phyloP scores from a whole-genome alignment of 2,888 invertebrate genomes.

The Drosophila diplacantha region DNA sequence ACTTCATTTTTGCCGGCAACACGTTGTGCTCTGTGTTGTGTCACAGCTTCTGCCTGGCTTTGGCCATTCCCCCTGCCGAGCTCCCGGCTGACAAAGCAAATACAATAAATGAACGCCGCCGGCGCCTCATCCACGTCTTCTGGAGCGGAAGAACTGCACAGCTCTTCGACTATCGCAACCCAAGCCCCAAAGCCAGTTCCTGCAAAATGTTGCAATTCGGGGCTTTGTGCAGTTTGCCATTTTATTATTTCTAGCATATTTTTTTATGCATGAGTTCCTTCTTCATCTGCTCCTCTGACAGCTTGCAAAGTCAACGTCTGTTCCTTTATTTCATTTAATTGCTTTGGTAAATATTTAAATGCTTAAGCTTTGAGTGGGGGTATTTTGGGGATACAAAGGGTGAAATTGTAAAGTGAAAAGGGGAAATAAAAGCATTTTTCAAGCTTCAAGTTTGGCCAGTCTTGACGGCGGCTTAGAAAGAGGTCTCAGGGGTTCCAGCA shows the following conservation, averaged over 20 bases:
- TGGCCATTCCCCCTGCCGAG: constrained; percentile 4
- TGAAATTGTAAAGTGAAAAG: constrained; percentile 8
- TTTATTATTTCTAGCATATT: constrained; percentile 35
- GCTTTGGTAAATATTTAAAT: constrained; percentile 33
- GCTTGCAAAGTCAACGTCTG: constrained; percentile 25
- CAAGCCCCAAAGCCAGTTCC: background rate
- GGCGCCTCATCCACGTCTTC: constrained; percentile 8
- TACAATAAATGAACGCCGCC: constrained; percentile 42
- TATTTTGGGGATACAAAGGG: background rate
- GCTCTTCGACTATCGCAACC: constrained; percentile 7
- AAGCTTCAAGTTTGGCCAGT: background rate
- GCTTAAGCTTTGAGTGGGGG: background rate
- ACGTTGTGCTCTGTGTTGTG: constrained; percentile 25
- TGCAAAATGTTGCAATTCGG: constrained; percentile 31
- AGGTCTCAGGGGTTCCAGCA: too few relatives aligned
- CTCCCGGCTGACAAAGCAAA: constrained; percentile 41
- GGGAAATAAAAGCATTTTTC: background rate
- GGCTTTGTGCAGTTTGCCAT: constrained; percentile 20
- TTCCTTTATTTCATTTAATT: constrained; percentile 27
- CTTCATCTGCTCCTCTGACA: constrained; percentile 14
- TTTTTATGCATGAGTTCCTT: constrained; percentile 32
- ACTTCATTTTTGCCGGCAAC: constrained; percentile 34
- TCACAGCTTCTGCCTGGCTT: constrained; percentile 1
- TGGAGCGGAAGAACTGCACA: constrained; percentile 15
- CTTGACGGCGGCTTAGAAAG: constrained; percentile 1